Evolutionary conservation across 2,797 vertebrate species (phyloP).

Genomic region (Platyrinchus mystaceus): DNA sequence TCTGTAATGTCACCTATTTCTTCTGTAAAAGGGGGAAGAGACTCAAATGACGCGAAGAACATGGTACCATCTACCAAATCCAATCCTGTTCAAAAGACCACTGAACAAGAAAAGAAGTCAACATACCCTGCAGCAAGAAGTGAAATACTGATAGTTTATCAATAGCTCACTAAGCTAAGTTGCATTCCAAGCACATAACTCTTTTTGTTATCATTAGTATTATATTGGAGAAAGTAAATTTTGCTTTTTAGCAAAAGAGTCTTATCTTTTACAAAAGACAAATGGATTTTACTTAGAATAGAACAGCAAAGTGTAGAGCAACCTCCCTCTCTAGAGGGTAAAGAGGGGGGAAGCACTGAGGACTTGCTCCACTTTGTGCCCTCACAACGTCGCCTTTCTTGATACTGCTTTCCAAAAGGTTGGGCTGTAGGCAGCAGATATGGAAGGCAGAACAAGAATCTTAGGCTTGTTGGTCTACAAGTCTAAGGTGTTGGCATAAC

Average conservation of each 20-base stretch:
- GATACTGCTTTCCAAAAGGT: neutral
- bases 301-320: neutral
- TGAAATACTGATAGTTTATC: neutral
- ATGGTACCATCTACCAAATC: neutral
- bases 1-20: neutral
- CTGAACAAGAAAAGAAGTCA: neutral
- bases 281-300: neutral
- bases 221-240: neutral
- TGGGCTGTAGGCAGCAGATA: neutral
- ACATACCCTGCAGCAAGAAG: accelerated
- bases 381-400: neutral
- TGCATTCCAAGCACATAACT: neutral
- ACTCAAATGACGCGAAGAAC: neutral
- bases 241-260: neutral
- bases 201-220: neutral
- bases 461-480: neutral
- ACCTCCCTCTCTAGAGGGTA: accelerated
- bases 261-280: neutral
- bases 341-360: neutral
- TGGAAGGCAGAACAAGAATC: neutral
- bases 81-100: neutral
- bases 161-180: neutral
- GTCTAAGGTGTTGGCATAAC: neutral
- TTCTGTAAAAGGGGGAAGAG: neutral
- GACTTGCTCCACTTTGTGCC: neutral